A percentile compares a stretch with the other conserved stretches of the same genome.
phyloP scores from a whole-genome alignment of 1,140 invertebrate genomes.

The Lucilia sericata region DNA sequence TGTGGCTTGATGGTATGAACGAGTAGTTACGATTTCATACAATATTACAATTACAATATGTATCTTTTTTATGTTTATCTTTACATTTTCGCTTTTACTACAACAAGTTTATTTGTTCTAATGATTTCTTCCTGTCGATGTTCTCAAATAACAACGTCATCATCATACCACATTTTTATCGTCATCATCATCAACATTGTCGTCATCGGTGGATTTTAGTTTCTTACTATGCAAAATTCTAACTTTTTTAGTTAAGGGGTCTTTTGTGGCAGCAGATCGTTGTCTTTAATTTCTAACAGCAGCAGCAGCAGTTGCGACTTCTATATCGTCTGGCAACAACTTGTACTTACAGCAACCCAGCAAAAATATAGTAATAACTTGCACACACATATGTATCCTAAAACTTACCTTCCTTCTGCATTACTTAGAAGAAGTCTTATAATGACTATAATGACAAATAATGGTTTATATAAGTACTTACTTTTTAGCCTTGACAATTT shows the following conservation, averaged over 20 bases:
- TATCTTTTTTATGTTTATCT: not conserved
- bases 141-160: conserved; percentile 34
- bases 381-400: no score
- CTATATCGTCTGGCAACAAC: not conserved
- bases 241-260: not conserved
- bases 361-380: no score
- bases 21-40: no score
- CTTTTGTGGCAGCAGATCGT: not conserved
- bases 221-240: not conserved
- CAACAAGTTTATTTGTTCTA: conserved; percentile 40
- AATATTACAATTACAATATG: no score
- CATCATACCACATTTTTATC: not conserved
- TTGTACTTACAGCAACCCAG: no score
- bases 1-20: no score
- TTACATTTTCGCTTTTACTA: not conserved
- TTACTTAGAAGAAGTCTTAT: no score
- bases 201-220: not conserved
- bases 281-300: not conserved
- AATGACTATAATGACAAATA: no score
- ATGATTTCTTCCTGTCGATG: conserved; percentile 41
- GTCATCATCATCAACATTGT: not conserved
- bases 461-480: no score
- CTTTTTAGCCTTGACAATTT: no score
- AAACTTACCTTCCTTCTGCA: no score
- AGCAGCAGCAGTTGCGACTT: not conserved